A percentile compares a stretch with the other conserved stretches of the same genome.
Conservation (phyloP, 2,888 invertebrate species). For the Dolomedes plantarius region DNA sequence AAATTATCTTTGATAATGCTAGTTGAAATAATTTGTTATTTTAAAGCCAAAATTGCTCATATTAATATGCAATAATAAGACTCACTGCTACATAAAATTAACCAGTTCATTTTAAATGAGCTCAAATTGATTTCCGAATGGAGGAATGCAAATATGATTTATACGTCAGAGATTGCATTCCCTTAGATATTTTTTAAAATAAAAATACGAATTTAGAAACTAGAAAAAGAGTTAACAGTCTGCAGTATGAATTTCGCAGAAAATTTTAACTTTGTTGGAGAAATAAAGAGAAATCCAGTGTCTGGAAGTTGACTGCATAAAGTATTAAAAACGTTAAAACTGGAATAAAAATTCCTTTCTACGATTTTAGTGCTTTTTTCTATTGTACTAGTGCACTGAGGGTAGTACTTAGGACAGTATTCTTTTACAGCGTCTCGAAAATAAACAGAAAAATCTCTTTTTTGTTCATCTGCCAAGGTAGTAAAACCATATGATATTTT, state of each 20-base stretch:
- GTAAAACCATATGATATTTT: constrained; percentile 46
- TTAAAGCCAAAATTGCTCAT: too few species aligned
- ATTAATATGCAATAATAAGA: too few species aligned
- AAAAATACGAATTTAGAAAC: too few species aligned
- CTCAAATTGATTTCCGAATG: too few species aligned
- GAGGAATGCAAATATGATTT: too few species aligned
- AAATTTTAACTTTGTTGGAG: not conserved
- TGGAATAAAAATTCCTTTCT: not conserved
- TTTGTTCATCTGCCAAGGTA: constrained; percentile 42
- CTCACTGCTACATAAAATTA: too few species aligned
- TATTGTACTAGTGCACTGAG: not conserved
- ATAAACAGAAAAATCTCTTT: constrained; percentile 19
- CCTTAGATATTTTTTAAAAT: too few species aligned
- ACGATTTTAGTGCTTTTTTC: not conserved
- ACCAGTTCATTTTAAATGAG: too few species aligned
- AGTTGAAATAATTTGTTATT: too few species aligned
- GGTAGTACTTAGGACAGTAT: not conserved
- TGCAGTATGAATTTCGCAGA: not conserved
- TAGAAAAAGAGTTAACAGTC: too few species aligned
- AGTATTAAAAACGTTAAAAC: constrained; percentile 1
- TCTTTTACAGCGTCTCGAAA: constrained; percentile 42
- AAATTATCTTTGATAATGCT: too few species aligned
- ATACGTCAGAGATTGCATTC: too few species aligned
- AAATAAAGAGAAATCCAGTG: not conserved
- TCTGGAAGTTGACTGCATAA: not conserved